Base-by-base conservation (phyloP, 2,888 invertebrate genomes). In the Ramazzottius varieornatus region DNA sequence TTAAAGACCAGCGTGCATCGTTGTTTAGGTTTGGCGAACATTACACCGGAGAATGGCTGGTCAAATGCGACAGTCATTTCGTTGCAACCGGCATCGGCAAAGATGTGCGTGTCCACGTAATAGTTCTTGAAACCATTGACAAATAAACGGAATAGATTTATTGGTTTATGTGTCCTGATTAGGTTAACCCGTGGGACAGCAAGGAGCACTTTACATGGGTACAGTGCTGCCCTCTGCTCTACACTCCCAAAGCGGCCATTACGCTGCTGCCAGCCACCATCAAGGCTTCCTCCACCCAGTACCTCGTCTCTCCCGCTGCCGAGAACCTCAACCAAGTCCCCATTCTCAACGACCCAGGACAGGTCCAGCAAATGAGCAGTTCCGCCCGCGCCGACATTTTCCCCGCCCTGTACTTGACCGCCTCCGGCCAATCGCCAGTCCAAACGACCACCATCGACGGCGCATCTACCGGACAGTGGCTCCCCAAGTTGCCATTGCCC, bases 21-120 rank as follows among this genome's bases (percentile, higher is more conserved):
- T n/a, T n/a, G n/a, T n/a, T n/a, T 29, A 54, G 54, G 29, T 54
- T 54, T 54, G 54, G 54, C 20, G 54, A 54, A 54, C 54, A 54
- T 24, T 54, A 54, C 29, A 54, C 54, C 54, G 54, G 54, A 29
- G 54, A 54, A 24, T 54, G 54, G 54, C 24, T 54, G 54, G 54
- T 54, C 20, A 54, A 54, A 54, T 54, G 54, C 54, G 54, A 54
- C 54, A 54, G 16, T 16, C 54, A 54, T 24, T 24, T 16, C 24
- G 13, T 54, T 8, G 54, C 24, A 4, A 54, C 54, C 54, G 54
- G 54, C n/a, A 54, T 54, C 4, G 54, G 54, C 8, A 54, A 54
- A 29, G 54, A 54, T 54, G 54, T 54, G 29, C 8, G 54, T 13
- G 4, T n/a, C 24, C 8, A 40, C 40, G 8, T 20, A 13, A 20